Evolutionary conservation across 2,113 vertebrate species (phyloP), one percentile per base, ranked within the genome.

Genomic region (Ivindomyrus marchei): DNA sequence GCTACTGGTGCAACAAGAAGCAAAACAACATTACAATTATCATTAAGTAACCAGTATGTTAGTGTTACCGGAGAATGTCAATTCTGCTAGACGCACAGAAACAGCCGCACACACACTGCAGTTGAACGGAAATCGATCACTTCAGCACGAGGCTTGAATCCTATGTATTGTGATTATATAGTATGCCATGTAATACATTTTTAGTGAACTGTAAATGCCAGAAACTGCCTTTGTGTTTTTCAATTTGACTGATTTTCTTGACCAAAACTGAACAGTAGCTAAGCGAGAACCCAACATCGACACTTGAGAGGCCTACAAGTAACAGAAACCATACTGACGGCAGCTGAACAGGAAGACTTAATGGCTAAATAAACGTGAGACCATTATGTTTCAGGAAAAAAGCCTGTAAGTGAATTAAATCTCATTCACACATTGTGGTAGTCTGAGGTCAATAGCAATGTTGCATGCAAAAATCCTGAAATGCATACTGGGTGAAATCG

Each of bases 401-500:
- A 80, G 17, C 36, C 39, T 46, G 42, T 10, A n/a, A 84, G 39
- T 84, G 39, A 45, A 47, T 24, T 84, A 46, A 39, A 85, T 85
- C 15, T 42, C 24, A 46, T 46, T 46, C 21, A 85, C 36, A 47
- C 42, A 10, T 9, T 85, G 83, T 24, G 17, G 46, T 85, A 5
- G 83, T 47, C 24, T 85, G 45, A 86, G 52, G n/a, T 3, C 36
- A 15, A 77, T 19, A 89, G 19, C 70, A 89, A 21, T 13, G 58
- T 10, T 45, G 90, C 39, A 90, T 50, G 91, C 91, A 92, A 90
- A 92, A 31, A 66, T 89, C 53, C 19, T 89, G 90, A 36, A 49
- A 56, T 89, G 31, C 90, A 85, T 86, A 42, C 11, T 87, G 86
- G 13, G 36, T 56, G 88, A 90, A 90, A 92, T 74, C 91, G 90